Evolutionary conservation across 2,888 invertebrate species (phyloP), one percentile per base, ranked within the genome.

Genomic region (Baccha elongata): DNA sequence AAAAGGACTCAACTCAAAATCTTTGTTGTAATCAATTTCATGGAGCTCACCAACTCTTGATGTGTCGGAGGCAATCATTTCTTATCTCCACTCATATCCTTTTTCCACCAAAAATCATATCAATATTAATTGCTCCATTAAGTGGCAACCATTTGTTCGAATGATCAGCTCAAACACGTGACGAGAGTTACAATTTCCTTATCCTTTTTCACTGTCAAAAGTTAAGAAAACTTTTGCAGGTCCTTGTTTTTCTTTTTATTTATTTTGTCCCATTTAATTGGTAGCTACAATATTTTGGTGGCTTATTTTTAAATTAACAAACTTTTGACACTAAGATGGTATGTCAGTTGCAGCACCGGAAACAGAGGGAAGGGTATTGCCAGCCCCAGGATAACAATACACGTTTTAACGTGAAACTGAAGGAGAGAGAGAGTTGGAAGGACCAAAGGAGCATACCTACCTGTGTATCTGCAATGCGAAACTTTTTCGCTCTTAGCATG

Each of bases 391-490:
- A 44, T 50, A 60, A 73, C 60, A 71, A 71, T 48, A 19, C 21
- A 46, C 8, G 19, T 44, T 40, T 29, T 7, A 29, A 1, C n/a
- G 37, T n/a, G 37, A 13, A 13, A 40, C 13, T n/a, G n/a, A n/a
- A n/a, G n/a, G n/a, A n/a, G n/a, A n/a, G n/a, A n/a, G n/a, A n/a
- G 37, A 13, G 19, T 17, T n/a, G 17, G 37, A 53, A 53, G 23
- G n/a, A n/a, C n/a, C n/a, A n/a, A n/a, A 50, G 46, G 21, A 58
- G 42, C 42, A 60, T 75, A n/a, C n/a, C n/a, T n/a, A n/a, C n/a
- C n/a, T n/a, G n/a, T n/a, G n/a, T n/a, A 74, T 64, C 74, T 80
- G 80, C 80, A 80, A 75, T 80, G 80, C 80, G 75, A 48, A 75
- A 75, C 62, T 75, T 80, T 73, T 74, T 58, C 75, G 42, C 80